These are phyloP conservation scores for Trichoplusia ni DNA, from an alignment of 1,140 invertebrate species.

Conservation along the genomic window DNA sequence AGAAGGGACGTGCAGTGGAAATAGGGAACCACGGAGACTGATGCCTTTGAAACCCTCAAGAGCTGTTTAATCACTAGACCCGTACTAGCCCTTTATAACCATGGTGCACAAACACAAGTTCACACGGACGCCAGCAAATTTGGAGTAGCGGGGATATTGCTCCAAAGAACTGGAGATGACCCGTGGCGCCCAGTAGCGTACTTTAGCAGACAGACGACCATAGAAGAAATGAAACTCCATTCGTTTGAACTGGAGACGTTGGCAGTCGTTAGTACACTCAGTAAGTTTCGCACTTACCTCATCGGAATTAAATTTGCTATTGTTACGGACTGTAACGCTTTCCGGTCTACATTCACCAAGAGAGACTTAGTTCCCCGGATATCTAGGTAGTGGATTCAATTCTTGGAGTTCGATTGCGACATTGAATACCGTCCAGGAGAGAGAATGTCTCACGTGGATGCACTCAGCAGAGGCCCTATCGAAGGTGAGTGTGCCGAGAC, in stretches of 20 bases:
- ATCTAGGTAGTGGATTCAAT: conserved; percentile 27
- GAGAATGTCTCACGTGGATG: conserved; percentile 35
- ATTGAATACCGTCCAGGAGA: conserved; percentile 34
- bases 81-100: conserved; percentile 39
- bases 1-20: conserved; percentile 43
- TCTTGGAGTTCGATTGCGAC: conserved; percentile 15
- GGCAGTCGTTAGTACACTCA: conserved; percentile 69
- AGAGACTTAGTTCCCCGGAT: conserved; percentile 48
- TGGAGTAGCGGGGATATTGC: conserved; percentile 40
- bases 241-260: conserved; percentile 52
- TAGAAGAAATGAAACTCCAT: conserved; percentile 29
- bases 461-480: conserved; percentile 25
- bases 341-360: conserved; percentile 43
- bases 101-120: conserved; percentile 29
- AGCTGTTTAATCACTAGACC: conserved; percentile 22
- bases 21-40: conserved; percentile 19
- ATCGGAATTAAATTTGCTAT: conserved; percentile 71
- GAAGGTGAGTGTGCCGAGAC: not conserved
- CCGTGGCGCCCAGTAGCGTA: conserved; percentile 39
- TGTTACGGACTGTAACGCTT: conserved; percentile 57
- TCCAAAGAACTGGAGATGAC: conserved; percentile 30
- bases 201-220: conserved; percentile 41
- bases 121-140: conserved; percentile 44
- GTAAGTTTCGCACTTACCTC: conserved; percentile 73
- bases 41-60: conserved; percentile 14